Evolutionary conservation across 2,797 vertebrate species (phyloP).

Genomic region (Pipistrellus pipistrellus): DNA sequence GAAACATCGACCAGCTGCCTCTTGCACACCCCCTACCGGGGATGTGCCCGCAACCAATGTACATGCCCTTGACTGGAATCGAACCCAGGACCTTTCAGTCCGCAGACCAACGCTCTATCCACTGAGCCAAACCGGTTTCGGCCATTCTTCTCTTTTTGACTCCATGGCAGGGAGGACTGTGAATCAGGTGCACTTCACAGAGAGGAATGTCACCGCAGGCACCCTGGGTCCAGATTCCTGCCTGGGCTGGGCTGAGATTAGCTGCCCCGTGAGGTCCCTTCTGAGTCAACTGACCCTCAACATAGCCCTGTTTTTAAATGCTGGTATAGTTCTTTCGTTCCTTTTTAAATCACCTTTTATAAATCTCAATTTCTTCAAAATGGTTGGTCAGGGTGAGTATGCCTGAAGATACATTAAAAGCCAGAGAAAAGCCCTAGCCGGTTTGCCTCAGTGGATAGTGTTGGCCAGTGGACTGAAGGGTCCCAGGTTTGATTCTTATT

Average conservation of each 20-base stretch:
- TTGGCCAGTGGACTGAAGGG: too few relatives aligned
- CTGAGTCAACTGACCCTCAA: background rate
- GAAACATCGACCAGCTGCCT: too few relatives aligned
- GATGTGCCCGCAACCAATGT: too few relatives aligned
- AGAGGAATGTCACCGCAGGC: background rate
- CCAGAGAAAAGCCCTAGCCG: background rate
- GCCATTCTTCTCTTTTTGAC: too few relatives aligned
- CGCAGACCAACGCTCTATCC: too few relatives aligned
- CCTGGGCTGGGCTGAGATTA: background rate
- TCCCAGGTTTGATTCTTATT: too few relatives aligned
- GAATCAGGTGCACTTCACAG: background rate
- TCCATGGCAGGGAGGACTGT: background rate
- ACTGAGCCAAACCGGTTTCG: too few relatives aligned
- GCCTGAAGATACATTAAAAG: conserved; percentile 2
- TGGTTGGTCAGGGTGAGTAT: background rate
- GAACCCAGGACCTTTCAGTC: too few relatives aligned
- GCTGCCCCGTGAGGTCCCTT: background rate
- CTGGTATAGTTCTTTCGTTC: background rate
- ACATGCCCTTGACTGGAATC: too few relatives aligned
- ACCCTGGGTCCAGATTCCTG: background rate
- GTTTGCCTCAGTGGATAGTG: too few relatives aligned
- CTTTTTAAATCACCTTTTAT: conserved; percentile 30
- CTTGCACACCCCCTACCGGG: too few relatives aligned
- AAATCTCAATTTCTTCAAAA: conserved; percentile 46
- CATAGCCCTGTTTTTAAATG: background rate